Percentiles rank a stretch among this genome's conserved stretches.
Evolutionary conservation across 2,888 invertebrate genomes (phyloP).

Genomic region (Dastarcus helophoroides): DNA sequence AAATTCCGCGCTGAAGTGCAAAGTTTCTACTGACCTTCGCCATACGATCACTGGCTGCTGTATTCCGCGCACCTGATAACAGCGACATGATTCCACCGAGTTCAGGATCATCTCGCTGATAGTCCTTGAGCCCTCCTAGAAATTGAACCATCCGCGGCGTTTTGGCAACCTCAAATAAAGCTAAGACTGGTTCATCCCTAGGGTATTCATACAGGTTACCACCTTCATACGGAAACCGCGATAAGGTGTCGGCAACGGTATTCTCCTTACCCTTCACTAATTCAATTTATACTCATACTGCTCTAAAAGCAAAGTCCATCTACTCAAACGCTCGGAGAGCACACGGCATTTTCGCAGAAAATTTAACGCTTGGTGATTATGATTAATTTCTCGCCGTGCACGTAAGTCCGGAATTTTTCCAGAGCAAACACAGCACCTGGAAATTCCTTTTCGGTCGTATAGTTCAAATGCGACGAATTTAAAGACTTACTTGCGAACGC

Average conservation of each 20-base stretch:
- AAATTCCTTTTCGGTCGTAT: slow-evolving; percentile 4
- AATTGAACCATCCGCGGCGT: no score
- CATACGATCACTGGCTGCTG: no score
- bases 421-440: slow-evolving; percentile 5
- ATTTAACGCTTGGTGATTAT: slow-evolving; percentile 4
- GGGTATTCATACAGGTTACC: no score
- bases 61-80: no score
- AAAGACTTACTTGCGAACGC: slow-evolving; percentile 2
- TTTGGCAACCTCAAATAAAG: no score
- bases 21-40: no score
- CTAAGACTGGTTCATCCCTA: no score
- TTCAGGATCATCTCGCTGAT: no score
- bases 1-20: no score
- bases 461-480: background rate
- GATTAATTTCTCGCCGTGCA: slow-evolving; percentile 5
- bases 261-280: background rate
- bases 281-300: background rate
- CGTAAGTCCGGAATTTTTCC: slow-evolving; percentile 3
- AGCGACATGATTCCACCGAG: no score
- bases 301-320: background rate
- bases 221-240: no score
- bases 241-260: background rate
- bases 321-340: background rate
- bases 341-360: slow-evolving; percentile 4
- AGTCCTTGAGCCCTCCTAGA: no score